Evolutionary conservation across 2,113 vertebrate species (phyloP), one percentile per base, ranked within the genome.

Genomic region (Felis chaus): DNA sequence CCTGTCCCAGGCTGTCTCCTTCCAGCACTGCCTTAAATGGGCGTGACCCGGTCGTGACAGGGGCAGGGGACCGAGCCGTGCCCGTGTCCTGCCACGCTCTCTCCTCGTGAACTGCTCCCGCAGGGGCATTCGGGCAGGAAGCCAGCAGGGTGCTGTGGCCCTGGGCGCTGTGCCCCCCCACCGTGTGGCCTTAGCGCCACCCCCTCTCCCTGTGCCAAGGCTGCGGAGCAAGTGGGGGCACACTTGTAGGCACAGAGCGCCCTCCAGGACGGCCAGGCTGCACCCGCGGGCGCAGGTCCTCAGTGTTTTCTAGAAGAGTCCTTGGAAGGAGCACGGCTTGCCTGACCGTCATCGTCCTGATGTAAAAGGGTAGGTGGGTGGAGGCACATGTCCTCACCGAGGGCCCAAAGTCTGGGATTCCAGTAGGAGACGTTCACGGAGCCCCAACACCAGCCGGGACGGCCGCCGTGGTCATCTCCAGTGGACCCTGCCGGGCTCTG

Each of bases 311-410:
- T n/a, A 48, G 74, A 18, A 18, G 16, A 18, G 80, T n/a, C n/a
- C 14, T 16, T 39, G n/a, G 55, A 15, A 39, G 14, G 14, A 23
- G 21, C 41, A 15, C 4, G 3, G n/a, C n/a, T 71, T 4, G 13
- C 3, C 2, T 36, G n/a, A 21, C n/a, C 3, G 8, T 7, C 41
- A 2, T 48, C 15, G 3, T 18, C n/a, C 55, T 61, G 33, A 15
- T 15, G 53, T 16, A 36, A 39, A 41, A 4, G 27, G 9, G n/a
- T 5, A 27, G 36, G 57, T 25, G 36, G 8, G 25, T 0, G 36
- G 36, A 48, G 7, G 27, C 74, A 78, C 3, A 8, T 12, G 74
- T 9, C 45, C 74, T 10, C 11, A 4, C 36, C 21, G 21, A 8
- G 69, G 7, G 1, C 45, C 27, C 29, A 14, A 29, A 4, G 27